A percentile compares a stretch with the other conserved stretches of the same genome.
Evolutionary conservation across 2,888 invertebrate species (phyloP).

Genomic region (Callyntrura sp.): DNA sequence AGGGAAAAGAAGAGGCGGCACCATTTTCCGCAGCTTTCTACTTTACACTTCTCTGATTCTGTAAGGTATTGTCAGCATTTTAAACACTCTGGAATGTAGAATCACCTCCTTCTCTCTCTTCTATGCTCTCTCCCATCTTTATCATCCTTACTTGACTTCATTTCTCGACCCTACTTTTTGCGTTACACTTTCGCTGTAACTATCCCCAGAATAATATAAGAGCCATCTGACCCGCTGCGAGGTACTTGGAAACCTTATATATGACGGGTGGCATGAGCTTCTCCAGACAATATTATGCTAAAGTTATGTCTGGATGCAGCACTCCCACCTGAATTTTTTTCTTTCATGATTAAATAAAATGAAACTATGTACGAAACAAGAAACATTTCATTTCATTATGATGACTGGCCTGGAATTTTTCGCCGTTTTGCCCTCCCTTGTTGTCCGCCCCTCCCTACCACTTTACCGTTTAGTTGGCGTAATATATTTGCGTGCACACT

Average conservation of each 20-base stretch:
- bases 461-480: neutral
- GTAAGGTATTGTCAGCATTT: no score
- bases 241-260: no score
- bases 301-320: neutral
- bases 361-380: conserved; percentile 31
- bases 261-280: neutral
- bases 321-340: conserved; percentile 13
- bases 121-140: no score
- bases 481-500: neutral
- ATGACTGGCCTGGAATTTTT: conserved; percentile 13
- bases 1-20: no score
- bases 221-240: neutral
- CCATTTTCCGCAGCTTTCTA: no score
- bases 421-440: neutral
- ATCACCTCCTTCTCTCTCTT: no score
- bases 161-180: neutral
- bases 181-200: neutral
- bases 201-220: neutral
- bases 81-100: no score
- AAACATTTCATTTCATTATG: conserved; percentile 37
- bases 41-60: no score
- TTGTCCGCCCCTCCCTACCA: neutral
- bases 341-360: conserved; percentile 50
- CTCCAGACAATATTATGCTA: no score
- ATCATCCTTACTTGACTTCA: neutral